Evolutionary conservation across 92 coral and sea anemone species (phyloP).

Genomic region (Epizoanthus scotinus): DNA sequence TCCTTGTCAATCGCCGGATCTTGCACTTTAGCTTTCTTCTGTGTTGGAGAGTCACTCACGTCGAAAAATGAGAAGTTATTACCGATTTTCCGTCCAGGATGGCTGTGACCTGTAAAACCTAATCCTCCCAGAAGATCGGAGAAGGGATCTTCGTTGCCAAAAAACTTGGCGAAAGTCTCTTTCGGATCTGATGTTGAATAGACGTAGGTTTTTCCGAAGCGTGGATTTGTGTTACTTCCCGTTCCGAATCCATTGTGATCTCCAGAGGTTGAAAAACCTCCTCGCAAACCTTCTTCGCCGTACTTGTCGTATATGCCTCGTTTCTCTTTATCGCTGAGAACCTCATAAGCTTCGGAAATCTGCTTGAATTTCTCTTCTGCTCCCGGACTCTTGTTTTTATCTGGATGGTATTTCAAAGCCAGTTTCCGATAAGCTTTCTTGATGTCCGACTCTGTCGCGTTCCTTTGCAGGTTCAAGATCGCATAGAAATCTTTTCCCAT

Average conservation of each 20-base stretch:
- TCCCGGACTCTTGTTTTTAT: slow-evolving; percentile 88
- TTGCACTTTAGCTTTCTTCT: slow-evolving; percentile 73
- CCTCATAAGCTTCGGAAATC: slow-evolving; percentile 95
- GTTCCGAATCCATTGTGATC: slow-evolving; percentile 33
- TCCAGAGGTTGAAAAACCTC: slow-evolving; percentile 49
- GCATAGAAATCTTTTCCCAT: slow-evolving; percentile 94
- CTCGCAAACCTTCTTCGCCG: slow-evolving; percentile 93
- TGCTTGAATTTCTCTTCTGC: slow-evolving; percentile 97
- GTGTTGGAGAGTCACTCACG: slow-evolving; percentile 41
- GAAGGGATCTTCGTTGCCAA: slow-evolving; percentile 80
- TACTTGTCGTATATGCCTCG: slow-evolving; percentile 80
- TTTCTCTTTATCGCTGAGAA: slow-evolving; percentile 86
- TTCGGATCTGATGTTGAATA: slow-evolving; percentile 76
- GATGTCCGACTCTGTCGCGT: slow-evolving; percentile 83
- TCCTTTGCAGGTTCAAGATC: slow-evolving; percentile 72
- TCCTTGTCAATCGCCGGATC: slow-evolving; percentile 91
- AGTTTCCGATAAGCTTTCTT: slow-evolving; percentile 96
- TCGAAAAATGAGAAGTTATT: slow-evolving; percentile 39
- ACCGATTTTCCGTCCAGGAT: slow-evolving; percentile 18
- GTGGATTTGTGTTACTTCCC: slow-evolving; percentile 45
- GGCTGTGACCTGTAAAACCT: slow-evolving; percentile 49
- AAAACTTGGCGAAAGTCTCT: slow-evolving; percentile 73
- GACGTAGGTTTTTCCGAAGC: slow-evolving; percentile 61
- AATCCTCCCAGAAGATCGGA: slow-evolving; percentile 84
- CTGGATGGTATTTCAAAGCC: slow-evolving; percentile 95